Evolutionary conservation across 2,888 invertebrate genomes (phyloP), one percentile per base, ranked within the genome.

Genomic region (Aplocera efformata): DNA sequence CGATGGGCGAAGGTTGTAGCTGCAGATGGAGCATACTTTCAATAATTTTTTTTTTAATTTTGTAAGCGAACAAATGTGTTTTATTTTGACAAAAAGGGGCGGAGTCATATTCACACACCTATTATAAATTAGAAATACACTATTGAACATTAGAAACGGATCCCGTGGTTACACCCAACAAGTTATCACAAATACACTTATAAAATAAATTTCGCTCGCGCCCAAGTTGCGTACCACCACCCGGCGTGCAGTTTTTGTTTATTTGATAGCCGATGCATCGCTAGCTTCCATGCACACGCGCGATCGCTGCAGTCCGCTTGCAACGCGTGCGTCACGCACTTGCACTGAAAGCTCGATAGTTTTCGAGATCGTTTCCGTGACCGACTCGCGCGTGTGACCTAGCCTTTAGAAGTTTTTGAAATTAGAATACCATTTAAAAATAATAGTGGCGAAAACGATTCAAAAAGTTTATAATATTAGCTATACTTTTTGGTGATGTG

Each of bases 241-340:
- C 30, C 21, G 30, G 17, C 68, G 67, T 72, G 73, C 63, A 74
- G 71, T 82, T 84, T 83, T 83, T 83, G 83, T 86, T 85, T 83
- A 76, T 82, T 84, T 80, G 83, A 82, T 79, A 82, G 79, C 77
- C 68, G 72, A 67, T 81, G 81, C 82, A 82, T 72, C 75, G 78
- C 74, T 76, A 74, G 74, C 67, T 67, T 60, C 43, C 62, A 66
- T 68, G 74, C 77, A 73, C 75, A 74, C 79, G 77, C 81, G 76
- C 67, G 71, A 59, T 53, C 65, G 65, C 54, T 64, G 72, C 84
- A 81, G 82, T 83, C 67, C 74, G 58, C 58, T 59, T 70, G 70
- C 73, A 71, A 79, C 80, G 78, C 82, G 79, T 79, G 80, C 78
- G 73, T 71, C 81, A 78, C 72, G 76, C 75, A 76, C 75, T 68